Base-by-base conservation (phyloP, 2,888 invertebrate genomes). In the Oasisia sp. region DNA sequence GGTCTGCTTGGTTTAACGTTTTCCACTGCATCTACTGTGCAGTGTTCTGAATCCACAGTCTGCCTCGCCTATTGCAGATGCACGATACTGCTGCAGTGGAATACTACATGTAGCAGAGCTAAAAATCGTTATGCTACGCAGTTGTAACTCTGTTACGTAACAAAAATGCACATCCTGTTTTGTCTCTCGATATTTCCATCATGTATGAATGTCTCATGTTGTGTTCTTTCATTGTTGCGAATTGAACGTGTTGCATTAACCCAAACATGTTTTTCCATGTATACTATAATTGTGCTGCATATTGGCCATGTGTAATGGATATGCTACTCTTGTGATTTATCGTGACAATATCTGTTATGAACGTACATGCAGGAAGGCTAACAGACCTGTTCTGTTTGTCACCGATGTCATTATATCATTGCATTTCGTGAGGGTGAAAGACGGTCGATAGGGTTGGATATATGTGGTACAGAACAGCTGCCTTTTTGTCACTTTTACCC, bases 341-440 rank as follows among this genome's bases (percentile, higher is more conserved):
- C 3, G n/a, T 74, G 27, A 74, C 74, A 27, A 27, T 74, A 27
- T 74, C 14, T 74, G 74, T 74, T 50, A 50, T 50, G 50, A 50
- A 74, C n/a, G 27, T 27, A 74, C 27, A 74, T n/a, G 74, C 74
- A 74, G n/a, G 19, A 19, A 1, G 27, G 74, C n/a, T 74, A 74
- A 27, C 74, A 74, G n/a, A 74, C n/a, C 74, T n/a, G n/a, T 19
- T 74, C 27, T 74, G 74, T 74, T 38, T 74, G 74, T n/a, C 74
- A 1, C n/a, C n/a, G 27, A 27, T 74, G 74, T 74, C 74, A 74
- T 74, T 74, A 74, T 74, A n/a, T 74, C 74, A 74, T 74, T 74
- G 74, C 74, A 74, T n/a, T 74, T 74, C 74, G 74, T 74, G 74
- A 74, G 74, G 74, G 74, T 74, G 74, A 74, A 74, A 74, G 74